Evolutionary conservation across 2,797 vertebrate species (phyloP), one percentile per base, ranked within the genome.

Genomic region (Chrysocyon brachyurus): DNA sequence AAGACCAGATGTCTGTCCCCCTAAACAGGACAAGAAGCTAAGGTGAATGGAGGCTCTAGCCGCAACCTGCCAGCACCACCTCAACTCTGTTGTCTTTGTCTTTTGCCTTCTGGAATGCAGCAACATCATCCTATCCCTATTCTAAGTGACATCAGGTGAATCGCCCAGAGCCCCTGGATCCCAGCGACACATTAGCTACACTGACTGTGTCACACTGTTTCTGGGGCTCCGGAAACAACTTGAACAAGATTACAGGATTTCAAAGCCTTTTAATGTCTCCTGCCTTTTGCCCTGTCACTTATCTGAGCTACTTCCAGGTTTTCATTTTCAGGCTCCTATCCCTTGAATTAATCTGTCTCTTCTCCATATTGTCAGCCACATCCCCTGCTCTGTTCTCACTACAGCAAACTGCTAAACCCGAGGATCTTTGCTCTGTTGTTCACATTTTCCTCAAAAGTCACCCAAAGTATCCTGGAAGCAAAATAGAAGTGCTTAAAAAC

Each of bases 371-470:
- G 31, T 57, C 73, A 88, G 86, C 22, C 61, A 31, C 64, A 63
- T 40, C 87, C 59, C 49, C 63, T 84, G 63, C 54, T 31, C 61
- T 66, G 14, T 40, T 91, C 36, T 73, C 22, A 33, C 57, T 70
- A 56, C 22, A 79, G 66, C 72, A 87, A 94, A 95, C 16, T 40
- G 14, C 79, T 56, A 84, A 72, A 54, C 31, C 26, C n/a, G 1
- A 33, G 24, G 46, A 40, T 4, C 40, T 94, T 84, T 94, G 83
- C n/a, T 90, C 33, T 77, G 19, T 26, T 54, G 57, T 64, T 95
- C 56, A 85, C 28, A 40, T 59, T 89, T 26, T 70, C 40, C n/a
- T 94, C 64, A 56, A 73, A 94, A 89, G n/a, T 91, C 64, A 83
- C 56, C 36, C 75, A 56, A 28, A 63, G 70, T 79, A 79, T 54